A percentile compares a stretch with the other conserved stretches of the same genome.
Conservation (phyloP, 2,113 vertebrate species). For the Trichomycterus rosablanca region DNA sequence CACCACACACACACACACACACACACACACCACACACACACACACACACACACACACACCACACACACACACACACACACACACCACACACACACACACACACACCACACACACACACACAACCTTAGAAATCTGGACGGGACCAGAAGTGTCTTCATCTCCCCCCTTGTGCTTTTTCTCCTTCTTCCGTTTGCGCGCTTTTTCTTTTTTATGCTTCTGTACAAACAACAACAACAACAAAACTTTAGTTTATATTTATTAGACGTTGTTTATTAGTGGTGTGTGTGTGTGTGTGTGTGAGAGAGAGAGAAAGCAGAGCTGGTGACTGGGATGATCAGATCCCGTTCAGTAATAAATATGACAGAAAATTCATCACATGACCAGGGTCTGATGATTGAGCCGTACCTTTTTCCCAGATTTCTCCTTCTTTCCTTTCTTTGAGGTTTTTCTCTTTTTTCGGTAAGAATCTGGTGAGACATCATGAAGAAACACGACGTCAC, state of each 20-base stretch:
- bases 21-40: no score
- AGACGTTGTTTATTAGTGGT: no score
- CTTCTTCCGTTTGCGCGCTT: conserved; percentile 80
- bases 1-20: no score
- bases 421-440: conserved; percentile 82
- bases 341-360: no score
- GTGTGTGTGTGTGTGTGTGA: no score
- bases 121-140: conserved; percentile 86
- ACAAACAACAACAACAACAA: background rate
- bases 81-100: no score
- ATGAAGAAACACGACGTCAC: background rate
- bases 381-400: background rate
- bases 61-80: no score
- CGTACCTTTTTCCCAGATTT: conserved; percentile 81
- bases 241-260: no score
- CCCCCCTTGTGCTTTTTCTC: conserved; percentile 74
- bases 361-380: no score
- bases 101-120: background rate
- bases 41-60: no score
- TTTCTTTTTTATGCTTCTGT: conserved; percentile 82
- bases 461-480: conserved; percentile 56
- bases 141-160: conserved; percentile 66
- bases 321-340: no score
- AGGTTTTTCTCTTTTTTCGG: conserved; percentile 71
- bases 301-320: no score